Base-by-base conservation (phyloP, 2,113 vertebrate genomes). In the Tragelaphus strepsiceros region DNA sequence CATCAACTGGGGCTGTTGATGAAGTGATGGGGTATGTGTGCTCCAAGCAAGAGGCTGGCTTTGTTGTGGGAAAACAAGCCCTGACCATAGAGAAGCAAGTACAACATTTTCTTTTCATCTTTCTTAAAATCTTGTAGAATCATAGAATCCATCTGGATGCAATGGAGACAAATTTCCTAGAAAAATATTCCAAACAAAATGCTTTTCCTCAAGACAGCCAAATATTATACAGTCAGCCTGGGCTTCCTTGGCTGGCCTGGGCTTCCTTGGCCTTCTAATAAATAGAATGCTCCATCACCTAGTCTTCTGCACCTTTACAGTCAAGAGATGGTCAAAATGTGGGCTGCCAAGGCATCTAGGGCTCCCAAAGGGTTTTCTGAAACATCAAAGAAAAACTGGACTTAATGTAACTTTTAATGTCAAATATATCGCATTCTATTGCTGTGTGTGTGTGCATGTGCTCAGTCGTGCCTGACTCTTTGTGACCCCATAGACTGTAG, bases 101-200 rank as follows among this genome's bases (percentile, higher is more conserved):
- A 86, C 59, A 61, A 83, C 32, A 46, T 93, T 74, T 95, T 81
- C 5, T 61, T 90, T 59, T 59, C 54, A 88, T 85, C 87, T 94
- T 88, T 85, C 82, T 86, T 81, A 97, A 78, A 91, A 90, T 56
- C 51, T 61, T 77, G 10, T 77, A 30, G 59, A 96, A 86, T 89
- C 84, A 90, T 0, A 94, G 62, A 96, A 83, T 91, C 43, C 56
- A 91, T 91, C 59, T 91, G 59, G 82, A 86, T 91, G 56, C 12
- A 56, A 64, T 71, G 14, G 93, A 87, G 35, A 84, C n/a, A 10
- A 28, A 91, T 78, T 83, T 88, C 46, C 58, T 74, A 95, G 74
- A 97, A 84, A 80, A 92, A 82, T 19, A 7, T 85, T 94, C 49
- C 86, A 84, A 90, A 96, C 26, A 90, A 96, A 94, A 94, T 81